A percentile compares a stretch with the other conserved stretches of the same genome.
Evolutionary conservation across 1,140 invertebrate species (phyloP).

Genomic region (Heliconius himera): DNA sequence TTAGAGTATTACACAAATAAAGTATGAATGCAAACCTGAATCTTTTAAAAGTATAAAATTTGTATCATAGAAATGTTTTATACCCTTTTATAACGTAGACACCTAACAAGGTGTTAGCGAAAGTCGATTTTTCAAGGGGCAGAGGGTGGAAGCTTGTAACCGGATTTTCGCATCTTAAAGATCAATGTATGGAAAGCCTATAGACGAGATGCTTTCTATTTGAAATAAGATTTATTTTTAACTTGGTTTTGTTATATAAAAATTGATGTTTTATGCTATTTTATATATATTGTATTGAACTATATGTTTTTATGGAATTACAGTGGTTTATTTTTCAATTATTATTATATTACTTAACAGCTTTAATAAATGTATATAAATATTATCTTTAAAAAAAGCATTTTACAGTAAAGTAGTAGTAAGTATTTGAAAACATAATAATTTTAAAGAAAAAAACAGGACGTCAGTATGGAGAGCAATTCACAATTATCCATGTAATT

Average conservation of each 20-base stretch:
- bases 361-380: too few relatives aligned
- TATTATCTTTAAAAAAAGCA: too few relatives aligned
- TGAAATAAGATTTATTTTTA: not conserved
- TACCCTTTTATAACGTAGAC: not conserved
- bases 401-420: too few relatives aligned
- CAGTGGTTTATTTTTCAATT: too few relatives aligned
- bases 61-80: not conserved
- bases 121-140: constrained; percentile 3
- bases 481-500: not conserved
- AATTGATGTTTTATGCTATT: not conserved
- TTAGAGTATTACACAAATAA: too few relatives aligned
- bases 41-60: not conserved
- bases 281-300: not conserved
- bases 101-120: not conserved
- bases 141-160: not conserved
- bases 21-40: not conserved
- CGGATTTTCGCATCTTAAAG: constrained; percentile 12
- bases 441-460: too few relatives aligned
- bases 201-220: not conserved
- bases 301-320: not conserved
- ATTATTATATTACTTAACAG: too few relatives aligned
- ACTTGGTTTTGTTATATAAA: not conserved
- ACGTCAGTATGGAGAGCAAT: too few relatives aligned
- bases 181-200: constrained; percentile 4
- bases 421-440: too few relatives aligned